Evolutionary conservation across 2,888 invertebrate genomes (phyloP), one percentile per base, ranked within the genome.

Genomic region (Alsophila aescularia): DNA sequence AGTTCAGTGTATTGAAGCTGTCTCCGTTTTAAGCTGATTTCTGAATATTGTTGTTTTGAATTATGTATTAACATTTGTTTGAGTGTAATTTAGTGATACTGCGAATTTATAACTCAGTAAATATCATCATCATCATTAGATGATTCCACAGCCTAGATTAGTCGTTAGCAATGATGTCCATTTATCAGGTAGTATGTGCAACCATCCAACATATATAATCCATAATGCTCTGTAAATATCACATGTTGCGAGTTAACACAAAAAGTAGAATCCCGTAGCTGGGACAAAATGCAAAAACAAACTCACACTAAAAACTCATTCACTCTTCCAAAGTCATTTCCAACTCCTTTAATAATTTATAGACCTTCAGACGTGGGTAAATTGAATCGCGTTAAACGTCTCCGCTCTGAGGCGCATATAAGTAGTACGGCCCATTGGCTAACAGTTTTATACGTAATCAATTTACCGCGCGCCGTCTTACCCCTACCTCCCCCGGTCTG

Each of bases 391-490:
- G 66, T 67, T 78, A 75, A 81, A 69, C 73, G 70, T 36, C 48
- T 31, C 34, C 45, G 36, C 75, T 61, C 56, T 56, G 67, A 83
- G 86, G 84, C 77, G 86, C 86, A 82, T 79, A 81, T 88, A 87
- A 88, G 83, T 83, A 85, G 83, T 78, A 67, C 58, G 67, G 65
- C 69, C 75, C 75, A 72, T 75, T 74, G 78, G 69, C 76, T 82
- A 85, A 86, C 85, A 81, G 73, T 85, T 87, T 87, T 83, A 85
- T 81, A 81, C 75, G 79, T 88, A 87, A 89, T 88, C 86, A 85
- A 80, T 87, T 89, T 87, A 86, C 73, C 62, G 40, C 66, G 71
- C 70, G 68, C 72, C 74, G 66, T 73, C 73, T 74, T 69, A 62
- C 70, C 79, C 67, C 66, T 62, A 63, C 72, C 73, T 73, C 74